Conservation (phyloP, 53 echinoderm and acorn worm genomes). For the Echinarachnius parma region DNA sequence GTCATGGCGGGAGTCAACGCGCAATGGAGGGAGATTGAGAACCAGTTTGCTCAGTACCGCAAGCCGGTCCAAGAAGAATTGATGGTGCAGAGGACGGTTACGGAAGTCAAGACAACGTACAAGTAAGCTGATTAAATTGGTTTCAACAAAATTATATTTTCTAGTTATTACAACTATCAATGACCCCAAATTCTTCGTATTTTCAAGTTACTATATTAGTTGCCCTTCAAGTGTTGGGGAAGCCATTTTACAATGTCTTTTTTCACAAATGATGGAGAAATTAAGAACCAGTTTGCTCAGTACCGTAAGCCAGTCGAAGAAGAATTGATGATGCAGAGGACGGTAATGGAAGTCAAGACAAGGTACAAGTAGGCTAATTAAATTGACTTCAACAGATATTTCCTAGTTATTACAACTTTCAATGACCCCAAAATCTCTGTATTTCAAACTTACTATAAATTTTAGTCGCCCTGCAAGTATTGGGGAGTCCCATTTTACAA, state of each 20-base stretch:
- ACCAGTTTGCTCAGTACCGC: slow-evolving; percentile 80
- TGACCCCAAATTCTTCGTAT: not conserved
- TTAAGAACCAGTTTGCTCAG: slow-evolving; percentile 84
- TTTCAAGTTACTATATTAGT: not conserved
- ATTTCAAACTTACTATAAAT: too few relatives aligned
- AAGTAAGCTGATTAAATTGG: too few relatives aligned
- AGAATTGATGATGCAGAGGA: slow-evolving; percentile 69
- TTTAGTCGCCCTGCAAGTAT: not conserved
- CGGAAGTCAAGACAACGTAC: slow-evolving; percentile 62
- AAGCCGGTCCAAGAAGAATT: slow-evolving; percentile 79
- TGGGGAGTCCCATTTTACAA: too few relatives aligned
- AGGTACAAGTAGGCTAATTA: slow-evolving; percentile 28
- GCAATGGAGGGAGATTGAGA: slow-evolving; percentile 75
- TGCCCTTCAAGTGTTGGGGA: too few relatives aligned
- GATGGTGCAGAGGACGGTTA: slow-evolving; percentile 67
- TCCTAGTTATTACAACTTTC: not conserved
- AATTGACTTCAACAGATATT: too few relatives aligned
- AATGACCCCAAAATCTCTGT: not conserved
- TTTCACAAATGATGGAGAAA: too few relatives aligned
- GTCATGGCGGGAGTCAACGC: slow-evolving; percentile 68
- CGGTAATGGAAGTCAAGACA: slow-evolving; percentile 70
- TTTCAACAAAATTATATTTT: too few relatives aligned
- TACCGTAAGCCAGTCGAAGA: slow-evolving; percentile 80
- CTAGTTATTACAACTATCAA: not conserved
- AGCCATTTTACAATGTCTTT: too few relatives aligned